Conservation (phyloP, 2,888 invertebrate genomes). For the Scaptodrosophila latifasciaeformis region DNA sequence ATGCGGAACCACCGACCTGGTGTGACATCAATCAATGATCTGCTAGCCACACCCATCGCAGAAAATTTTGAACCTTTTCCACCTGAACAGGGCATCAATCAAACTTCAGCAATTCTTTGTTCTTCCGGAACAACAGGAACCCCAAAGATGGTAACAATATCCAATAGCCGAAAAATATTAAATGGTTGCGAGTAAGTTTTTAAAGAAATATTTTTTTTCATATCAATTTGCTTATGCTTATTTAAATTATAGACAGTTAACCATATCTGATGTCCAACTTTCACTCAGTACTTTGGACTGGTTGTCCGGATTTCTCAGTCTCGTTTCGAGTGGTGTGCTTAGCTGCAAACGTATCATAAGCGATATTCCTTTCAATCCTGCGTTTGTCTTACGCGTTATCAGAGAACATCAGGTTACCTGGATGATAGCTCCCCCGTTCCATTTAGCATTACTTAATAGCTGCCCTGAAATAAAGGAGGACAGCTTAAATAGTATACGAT, state of each 20-base stretch:
- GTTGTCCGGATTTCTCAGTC: constrained; percentile 47
- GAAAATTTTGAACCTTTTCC: constrained; percentile 40
- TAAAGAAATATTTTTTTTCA: constrained; percentile 42
- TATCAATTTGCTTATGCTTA: too few relatives aligned
- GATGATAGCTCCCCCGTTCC: constrained; percentile 48
- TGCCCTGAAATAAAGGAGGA: constrained; percentile 34
- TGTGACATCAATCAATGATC: constrained; percentile 36
- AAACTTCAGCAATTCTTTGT: constrained; percentile 64
- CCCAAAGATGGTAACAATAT: constrained; percentile 62
- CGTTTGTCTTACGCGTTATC: too few relatives aligned
- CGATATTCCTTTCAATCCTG: too few relatives aligned
- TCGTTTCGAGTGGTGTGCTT: too few relatives aligned
- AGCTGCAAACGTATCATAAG: too few relatives aligned
- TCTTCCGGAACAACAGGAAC: constrained; percentile 70
- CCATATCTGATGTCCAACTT: constrained; percentile 48
- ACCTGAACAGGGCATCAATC: constrained; percentile 53
- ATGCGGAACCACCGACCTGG: constrained; percentile 23
- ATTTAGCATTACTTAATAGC: constrained; percentile 44
- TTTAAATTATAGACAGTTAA: too few relatives aligned
- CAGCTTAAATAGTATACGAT: constrained; percentile 45
- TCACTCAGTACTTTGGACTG: constrained; percentile 59
- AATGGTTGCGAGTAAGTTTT: too few relatives aligned
- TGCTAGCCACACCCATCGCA: constrained; percentile 30
- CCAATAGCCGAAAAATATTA: constrained; percentile 31
- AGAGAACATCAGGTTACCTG: constrained; percentile 53